A percentile compares a stretch with the other conserved stretches of the same genome.
Conservation (phyloP, 2,113 vertebrate genomes). For the Amphilophus citrinellus region DNA sequence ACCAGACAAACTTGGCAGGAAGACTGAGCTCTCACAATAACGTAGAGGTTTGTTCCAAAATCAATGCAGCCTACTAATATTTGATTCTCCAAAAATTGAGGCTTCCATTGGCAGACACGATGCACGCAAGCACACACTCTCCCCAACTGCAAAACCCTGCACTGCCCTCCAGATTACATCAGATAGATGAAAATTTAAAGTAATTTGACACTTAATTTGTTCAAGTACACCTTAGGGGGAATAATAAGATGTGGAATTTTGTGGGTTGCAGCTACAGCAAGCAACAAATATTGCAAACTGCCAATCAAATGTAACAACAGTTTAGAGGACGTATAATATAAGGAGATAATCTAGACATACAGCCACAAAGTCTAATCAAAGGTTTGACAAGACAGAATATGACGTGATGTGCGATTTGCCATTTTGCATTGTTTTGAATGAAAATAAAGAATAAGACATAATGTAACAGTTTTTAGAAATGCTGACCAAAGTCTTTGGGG, state of each 20-base stretch:
- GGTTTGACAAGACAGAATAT: neutral
- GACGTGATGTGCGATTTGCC: neutral
- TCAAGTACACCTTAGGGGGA: neutral
- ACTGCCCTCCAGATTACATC: constrained; percentile 11
- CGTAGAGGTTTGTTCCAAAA: constrained; percentile 67
- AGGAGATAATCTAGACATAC: neutral
- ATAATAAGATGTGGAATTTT: constrained; percentile 17
- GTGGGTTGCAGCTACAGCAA: neutral
- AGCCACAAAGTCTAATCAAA: neutral
- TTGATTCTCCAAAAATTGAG: constrained; percentile 66
- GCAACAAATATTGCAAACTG: neutral
- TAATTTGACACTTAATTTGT: constrained; percentile 1
- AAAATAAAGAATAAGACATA: neutral
- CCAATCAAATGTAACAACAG: neutral
- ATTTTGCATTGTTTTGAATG: neutral
- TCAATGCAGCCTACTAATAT: constrained; percentile 76
- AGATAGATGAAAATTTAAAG: constrained; percentile 15
- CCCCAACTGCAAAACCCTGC: neutral
- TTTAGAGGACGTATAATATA: neutral
- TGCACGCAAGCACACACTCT: constrained; percentile 19
- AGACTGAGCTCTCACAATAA: constrained; percentile 60
- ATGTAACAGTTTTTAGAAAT: constrained; percentile 1
- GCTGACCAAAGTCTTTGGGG: neutral
- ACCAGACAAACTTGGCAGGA: constrained; percentile 73
- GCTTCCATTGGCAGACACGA: constrained; percentile 48